Base-by-base conservation (phyloP, 2,888 invertebrate genomes). In the Pocota personata region DNA sequence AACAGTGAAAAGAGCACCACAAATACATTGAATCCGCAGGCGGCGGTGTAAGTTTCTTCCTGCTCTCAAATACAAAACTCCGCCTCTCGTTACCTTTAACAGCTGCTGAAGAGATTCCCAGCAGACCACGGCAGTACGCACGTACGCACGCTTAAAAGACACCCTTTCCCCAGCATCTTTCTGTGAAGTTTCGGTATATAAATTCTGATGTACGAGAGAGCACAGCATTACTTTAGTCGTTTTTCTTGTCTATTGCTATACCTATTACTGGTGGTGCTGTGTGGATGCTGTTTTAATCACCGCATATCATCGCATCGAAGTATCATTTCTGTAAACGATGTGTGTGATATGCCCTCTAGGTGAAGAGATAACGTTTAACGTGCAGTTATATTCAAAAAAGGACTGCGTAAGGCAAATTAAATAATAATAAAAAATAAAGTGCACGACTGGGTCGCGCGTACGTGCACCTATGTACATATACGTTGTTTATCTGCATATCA, bases 61-160 rank as follows among this genome's bases (percentile, higher is more conserved):
- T 60, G 37, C 24, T 19, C 24, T 57, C 27, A 24, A 8, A 10
- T 16, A 14, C 5, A 50, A 30, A 50, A 32, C 71, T 78, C 78
- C 78, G 77, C 77, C 77, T 32, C 19, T 24, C 27, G 30, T 40
- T 52, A 10, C n/a, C 14, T 60, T 52, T 32, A 69, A 60, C 77
- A 77, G 67, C 58, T 69, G 76, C 67, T 77, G 14, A 40, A n/a
- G 12, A 43, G 21, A 40, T 43, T 27, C 46, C 19, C 40, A 14
- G 1, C 16, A 37, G 32, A n/a, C n/a, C 12, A 46, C 35, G 14
- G 50, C 12, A 10, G 27, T 27, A 71, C 62, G 60, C 60, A 78
- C 55, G 60, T 69, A 52, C 69, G 69, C 43, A 78, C 52, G 69
- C 60, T 69, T 62, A 40, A 14, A 58, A 40, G 48, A 40, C 12